A percentile compares a stretch with the other conserved stretches of the same genome.
Conservation (phyloP, 1,140 invertebrate species). For the Proctacanthus coquilletti region DNA sequence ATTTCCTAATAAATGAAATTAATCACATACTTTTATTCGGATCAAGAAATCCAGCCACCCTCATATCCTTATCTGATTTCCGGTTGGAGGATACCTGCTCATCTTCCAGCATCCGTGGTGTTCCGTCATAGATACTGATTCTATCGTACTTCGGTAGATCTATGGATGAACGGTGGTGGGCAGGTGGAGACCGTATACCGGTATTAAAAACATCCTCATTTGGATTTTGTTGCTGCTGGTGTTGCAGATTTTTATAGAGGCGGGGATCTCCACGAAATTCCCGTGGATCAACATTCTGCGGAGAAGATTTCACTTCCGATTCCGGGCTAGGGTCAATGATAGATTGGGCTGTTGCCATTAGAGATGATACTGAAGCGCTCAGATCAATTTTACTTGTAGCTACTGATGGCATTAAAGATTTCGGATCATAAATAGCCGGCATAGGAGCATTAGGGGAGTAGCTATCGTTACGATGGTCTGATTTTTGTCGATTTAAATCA, state of each 20-base stretch:
- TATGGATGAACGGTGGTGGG: too few species aligned
- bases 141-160: constrained; percentile 11
- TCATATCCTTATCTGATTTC: constrained; percentile 11
- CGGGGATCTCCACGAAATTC: too few species aligned
- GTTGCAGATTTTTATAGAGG: too few species aligned
- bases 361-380: constrained; percentile 15
- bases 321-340: too few species aligned
- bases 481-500: too few species aligned
- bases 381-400: constrained; percentile 17
- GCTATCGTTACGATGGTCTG: too few species aligned
- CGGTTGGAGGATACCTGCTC: constrained; percentile 5
- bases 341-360: too few species aligned
- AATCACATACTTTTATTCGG: too few species aligned
- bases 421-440: neutral
- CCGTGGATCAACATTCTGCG: too few species aligned
- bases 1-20: too few species aligned
- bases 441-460: too few species aligned
- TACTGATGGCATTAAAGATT: constrained; percentile 13
- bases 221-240: neutral
- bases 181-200: neutral
- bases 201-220: neutral
- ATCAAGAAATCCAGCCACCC: constrained; percentile 3
- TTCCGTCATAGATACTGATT: constrained; percentile 19
- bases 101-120: constrained; percentile 7
- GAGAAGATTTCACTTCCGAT: too few species aligned